Evolutionary conservation across 1,140 invertebrate genomes (phyloP).

Genomic region (Adoxophyes honmai): DNA sequence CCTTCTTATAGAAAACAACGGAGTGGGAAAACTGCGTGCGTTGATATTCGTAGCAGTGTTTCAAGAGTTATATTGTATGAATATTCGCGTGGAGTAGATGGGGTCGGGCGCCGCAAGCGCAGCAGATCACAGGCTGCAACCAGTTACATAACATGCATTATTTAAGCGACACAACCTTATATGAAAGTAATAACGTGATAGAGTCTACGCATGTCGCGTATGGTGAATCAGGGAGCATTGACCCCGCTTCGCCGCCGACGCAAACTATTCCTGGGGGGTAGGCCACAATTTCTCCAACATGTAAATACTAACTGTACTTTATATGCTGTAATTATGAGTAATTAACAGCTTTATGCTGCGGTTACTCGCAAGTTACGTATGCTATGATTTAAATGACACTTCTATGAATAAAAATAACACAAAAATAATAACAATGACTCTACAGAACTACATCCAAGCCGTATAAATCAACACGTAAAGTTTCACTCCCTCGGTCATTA

Average conservation of each 20-base stretch:
- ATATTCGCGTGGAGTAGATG: conserved; percentile 19
- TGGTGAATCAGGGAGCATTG: conserved; percentile 65
- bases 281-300: conserved; percentile 14
- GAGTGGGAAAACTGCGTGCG: no score
- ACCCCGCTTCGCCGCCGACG: conserved; percentile 50
- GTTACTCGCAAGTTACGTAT: no score
- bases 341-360: background rate
- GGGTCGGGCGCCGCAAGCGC: conserved; percentile 20
- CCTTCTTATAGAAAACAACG: background rate
- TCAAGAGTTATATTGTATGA: no score
- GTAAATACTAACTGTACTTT: conserved; percentile 8
- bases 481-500: background rate
- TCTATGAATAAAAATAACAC: no score
- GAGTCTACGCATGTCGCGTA: conserved; percentile 57
- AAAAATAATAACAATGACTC: background rate
- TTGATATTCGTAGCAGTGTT: no score
- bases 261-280: conserved; percentile 46
- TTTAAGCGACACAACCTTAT: conserved; percentile 69
- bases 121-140: conserved; percentile 55
- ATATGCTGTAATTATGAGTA: conserved; percentile 1
- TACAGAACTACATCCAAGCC: background rate
- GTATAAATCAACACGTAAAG: background rate
- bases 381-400: no score
- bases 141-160: conserved; percentile 72
- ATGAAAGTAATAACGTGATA: conserved; percentile 74